Evolutionary conservation across 2,113 vertebrate species (phyloP).

Genomic region (Alectura lathami): DNA sequence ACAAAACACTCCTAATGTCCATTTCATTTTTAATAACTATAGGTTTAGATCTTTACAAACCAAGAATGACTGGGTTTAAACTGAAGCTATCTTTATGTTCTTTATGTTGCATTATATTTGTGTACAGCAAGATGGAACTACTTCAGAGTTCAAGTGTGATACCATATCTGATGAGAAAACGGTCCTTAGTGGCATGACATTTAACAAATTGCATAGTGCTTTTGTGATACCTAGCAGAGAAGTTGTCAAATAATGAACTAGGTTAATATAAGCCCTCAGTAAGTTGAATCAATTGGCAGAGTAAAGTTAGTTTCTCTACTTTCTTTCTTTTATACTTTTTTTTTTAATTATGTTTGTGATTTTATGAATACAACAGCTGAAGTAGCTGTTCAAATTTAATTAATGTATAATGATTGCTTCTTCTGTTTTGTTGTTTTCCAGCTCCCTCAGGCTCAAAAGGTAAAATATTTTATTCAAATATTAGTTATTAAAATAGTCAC

Average conservation of each 20-base stretch:
- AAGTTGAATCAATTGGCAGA: neutral
- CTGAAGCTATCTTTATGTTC: neutral
- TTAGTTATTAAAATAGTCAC: constrained; percentile 68
- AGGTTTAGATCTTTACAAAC: neutral
- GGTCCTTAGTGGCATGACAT: neutral
- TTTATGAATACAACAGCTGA: constrained; percentile 16
- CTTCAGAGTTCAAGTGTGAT: neutral
- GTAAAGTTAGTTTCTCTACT: neutral
- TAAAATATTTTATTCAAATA: constrained; percentile 81
- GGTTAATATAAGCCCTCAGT: neutral
- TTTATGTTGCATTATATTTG: constrained; percentile 40
- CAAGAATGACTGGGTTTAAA: neutral
- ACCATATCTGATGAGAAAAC: neutral
- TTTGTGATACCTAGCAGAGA: neutral
- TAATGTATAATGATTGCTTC: constrained; percentile 73
- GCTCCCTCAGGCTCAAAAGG: constrained; percentile 98
- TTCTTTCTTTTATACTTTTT: constrained; percentile 8
- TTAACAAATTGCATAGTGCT: neutral
- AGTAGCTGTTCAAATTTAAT: constrained; percentile 41
- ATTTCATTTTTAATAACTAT: neutral
- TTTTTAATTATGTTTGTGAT: neutral
- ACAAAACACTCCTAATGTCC: neutral
- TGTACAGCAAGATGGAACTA: constrained; percentile 17
- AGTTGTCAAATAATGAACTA: neutral
- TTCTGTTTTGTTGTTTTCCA: constrained; percentile 82